These are phyloP conservation scores for Selene dorsalis DNA, from an alignment of 2,797 vertebrate genomes.

Conservation along the genomic window DNA sequence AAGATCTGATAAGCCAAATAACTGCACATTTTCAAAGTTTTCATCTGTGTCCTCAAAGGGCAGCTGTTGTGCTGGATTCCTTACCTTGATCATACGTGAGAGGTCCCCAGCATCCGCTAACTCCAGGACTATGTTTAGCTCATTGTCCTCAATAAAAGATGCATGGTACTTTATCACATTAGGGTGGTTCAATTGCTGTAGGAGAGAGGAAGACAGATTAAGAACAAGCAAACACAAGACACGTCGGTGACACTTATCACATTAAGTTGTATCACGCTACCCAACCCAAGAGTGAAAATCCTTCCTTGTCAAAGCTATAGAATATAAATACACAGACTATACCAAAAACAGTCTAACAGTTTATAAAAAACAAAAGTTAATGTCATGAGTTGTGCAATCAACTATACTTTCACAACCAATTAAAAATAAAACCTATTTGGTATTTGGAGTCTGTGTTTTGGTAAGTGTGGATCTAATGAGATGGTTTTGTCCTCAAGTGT, in stretches of 20 bases:
- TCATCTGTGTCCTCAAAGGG: background rate
- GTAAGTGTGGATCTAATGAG: constrained; percentile 72
- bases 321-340: constrained; percentile 5
- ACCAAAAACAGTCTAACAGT: constrained; percentile 34
- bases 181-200: constrained; percentile 97
- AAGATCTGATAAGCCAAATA: constrained; percentile 8
- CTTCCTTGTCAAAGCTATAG: background rate
- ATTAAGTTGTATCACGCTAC: constrained; percentile 47
- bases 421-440: constrained; percentile 61
- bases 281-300: constrained; percentile 15
- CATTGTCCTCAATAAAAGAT: constrained; percentile 98
- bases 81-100: constrained; percentile 98
- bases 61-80: constrained; percentile 32
- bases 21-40: background rate
- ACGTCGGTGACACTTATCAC: constrained; percentile 67
- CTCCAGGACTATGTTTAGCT: constrained; percentile 98
- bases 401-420: constrained; percentile 59
- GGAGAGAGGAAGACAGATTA: constrained; percentile 18
- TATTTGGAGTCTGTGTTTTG: constrained; percentile 58
- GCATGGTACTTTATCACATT: constrained; percentile 99
- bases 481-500: constrained; percentile 76
- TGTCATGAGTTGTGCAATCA: constrained; percentile 41
- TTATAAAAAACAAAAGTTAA: constrained; percentile 38
- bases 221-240: constrained; percentile 38
- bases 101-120: constrained; percentile 97